These are phyloP conservation scores for Drosophila tropicalis DNA, from an alignment of 1,140 invertebrate genomes.

Conservation along the genomic window DNA sequence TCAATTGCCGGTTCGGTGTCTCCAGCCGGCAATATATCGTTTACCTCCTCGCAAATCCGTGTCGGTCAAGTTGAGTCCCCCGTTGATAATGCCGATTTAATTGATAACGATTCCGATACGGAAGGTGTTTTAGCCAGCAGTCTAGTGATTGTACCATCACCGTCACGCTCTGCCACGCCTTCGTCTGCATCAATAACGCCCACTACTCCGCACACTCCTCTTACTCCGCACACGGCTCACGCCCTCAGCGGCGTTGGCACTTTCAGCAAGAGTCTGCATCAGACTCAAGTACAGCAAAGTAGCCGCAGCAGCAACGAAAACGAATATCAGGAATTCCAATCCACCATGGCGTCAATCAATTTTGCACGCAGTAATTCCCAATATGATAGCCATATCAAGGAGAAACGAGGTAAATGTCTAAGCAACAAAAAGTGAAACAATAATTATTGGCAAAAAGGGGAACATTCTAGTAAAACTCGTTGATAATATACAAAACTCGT, in stretches of 20 bases:
- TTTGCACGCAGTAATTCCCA: constrained; percentile 89
- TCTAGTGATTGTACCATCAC: constrained; percentile 74
- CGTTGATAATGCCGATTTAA: constrained; percentile 37
- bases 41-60: constrained; percentile 57
- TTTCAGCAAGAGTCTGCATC: constrained; percentile 82
- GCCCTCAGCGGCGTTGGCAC: constrained; percentile 82
- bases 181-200: constrained; percentile 41
- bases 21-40: constrained; percentile 53
- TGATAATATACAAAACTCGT: too few relatives aligned
- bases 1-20: constrained; percentile 46
- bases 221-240: constrained; percentile 48
- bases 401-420: constrained; percentile 89
- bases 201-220: constrained; percentile 45
- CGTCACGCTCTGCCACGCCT: constrained; percentile 52
- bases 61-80: constrained; percentile 26
- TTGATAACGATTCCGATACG: constrained; percentile 78
- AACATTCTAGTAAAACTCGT: too few relatives aligned
- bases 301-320: constrained; percentile 84
- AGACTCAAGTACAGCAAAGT: constrained; percentile 75
- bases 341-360: constrained; percentile 84
- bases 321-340: constrained; percentile 84
- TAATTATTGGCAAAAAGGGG: neutral
- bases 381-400: constrained; percentile 93
- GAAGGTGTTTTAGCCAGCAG: constrained; percentile 74
- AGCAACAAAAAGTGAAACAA: too few relatives aligned